A percentile compares a stretch with the other conserved stretches of the same genome.
These are phyloP conservation scores for Natator depressus DNA, from an alignment of 2,113 vertebrate genomes.

Conservation along the genomic window DNA sequence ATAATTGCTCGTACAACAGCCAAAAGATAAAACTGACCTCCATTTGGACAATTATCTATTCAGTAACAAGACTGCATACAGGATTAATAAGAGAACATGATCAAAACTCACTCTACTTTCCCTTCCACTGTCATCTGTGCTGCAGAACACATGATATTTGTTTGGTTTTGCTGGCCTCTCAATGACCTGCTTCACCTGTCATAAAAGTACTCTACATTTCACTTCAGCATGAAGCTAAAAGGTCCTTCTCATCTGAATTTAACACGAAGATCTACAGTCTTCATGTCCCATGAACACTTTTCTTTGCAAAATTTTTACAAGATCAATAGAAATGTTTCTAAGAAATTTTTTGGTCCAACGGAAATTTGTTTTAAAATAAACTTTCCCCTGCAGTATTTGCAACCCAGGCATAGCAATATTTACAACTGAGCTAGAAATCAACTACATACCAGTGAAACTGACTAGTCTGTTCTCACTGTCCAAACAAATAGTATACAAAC, in stretches of 20 bases:
- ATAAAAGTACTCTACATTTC: slow-evolving; percentile 47
- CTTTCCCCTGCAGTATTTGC: no score
- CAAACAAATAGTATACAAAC: accelerated
- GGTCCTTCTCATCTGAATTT: slow-evolving; percentile 26
- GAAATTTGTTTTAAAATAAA: no score
- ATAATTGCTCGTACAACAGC: neutral
- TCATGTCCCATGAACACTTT: neutral
- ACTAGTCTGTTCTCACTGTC: neutral
- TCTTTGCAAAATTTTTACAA: neutral
- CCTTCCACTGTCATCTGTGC: slow-evolving; percentile 44
- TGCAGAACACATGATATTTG: slow-evolving; percentile 60
- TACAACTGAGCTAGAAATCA: neutral
- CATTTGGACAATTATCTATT: slow-evolving; percentile 27
- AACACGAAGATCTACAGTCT: neutral
- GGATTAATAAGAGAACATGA: slow-evolving; percentile 40
- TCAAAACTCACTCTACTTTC: slow-evolving; percentile 54
- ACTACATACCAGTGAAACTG: neutral
- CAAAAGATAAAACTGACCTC: neutral
- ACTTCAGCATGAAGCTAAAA: slow-evolving; percentile 36
- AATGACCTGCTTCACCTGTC: slow-evolving; percentile 55
- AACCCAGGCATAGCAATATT: no score
- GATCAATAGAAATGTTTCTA: neutral
- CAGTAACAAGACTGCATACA: slow-evolving; percentile 44
- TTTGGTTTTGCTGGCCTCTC: slow-evolving; percentile 60
- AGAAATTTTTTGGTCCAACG: no score